Conservation (phyloP, 2,797 vertebrate species). For the Brachyrhaphis roseni region DNA sequence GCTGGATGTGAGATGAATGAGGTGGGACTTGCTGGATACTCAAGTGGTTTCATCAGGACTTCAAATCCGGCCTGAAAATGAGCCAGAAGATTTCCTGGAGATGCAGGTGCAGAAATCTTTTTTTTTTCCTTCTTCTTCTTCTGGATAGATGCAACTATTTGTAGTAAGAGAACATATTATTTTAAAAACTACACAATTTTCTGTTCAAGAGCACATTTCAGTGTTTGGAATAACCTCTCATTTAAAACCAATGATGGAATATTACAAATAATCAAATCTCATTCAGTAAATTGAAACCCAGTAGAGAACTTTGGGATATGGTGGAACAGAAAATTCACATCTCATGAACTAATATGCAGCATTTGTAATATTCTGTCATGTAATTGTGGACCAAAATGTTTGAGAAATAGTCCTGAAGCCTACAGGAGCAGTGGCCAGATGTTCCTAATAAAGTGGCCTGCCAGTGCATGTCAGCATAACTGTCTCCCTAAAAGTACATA, state of each 20-base stretch:
- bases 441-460: not conserved
- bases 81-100: not conserved
- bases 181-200: not conserved
- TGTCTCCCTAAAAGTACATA: not conserved
- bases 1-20: slow-evolving; percentile 33
- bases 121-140: not conserved
- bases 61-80: slow-evolving; percentile 1
- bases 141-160: not conserved
- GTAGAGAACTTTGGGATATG: not conserved
- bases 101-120: no score
- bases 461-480: not conserved
- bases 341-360: not conserved
- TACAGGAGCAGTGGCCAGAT: not conserved
- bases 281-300: not conserved
- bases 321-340: not conserved
- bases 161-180: not conserved
- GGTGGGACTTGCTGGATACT: slow-evolving; percentile 2
- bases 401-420: not conserved
- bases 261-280: not conserved
- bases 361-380: not conserved
- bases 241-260: not conserved
- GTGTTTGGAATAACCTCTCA: not conserved
- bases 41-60: slow-evolving; percentile 22
- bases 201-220: not conserved
- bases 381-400: not conserved